Percentiles rank a stretch among this genome's conserved stretches.
phyloP scores from a whole-genome alignment of 1,140 invertebrate species.

The Drosophila sturtevanti region DNA sequence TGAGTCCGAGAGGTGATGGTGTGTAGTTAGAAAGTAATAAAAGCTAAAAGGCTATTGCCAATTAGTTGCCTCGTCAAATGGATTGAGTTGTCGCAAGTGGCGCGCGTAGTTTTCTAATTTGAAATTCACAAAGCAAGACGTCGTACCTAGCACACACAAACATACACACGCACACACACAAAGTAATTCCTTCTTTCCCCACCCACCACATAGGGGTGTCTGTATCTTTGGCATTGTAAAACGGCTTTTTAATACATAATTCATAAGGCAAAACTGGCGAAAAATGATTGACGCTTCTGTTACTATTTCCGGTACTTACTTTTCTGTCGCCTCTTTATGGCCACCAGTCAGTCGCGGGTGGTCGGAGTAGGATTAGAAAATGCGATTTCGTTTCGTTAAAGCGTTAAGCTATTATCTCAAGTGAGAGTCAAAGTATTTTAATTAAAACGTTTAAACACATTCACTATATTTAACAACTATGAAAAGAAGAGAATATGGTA shows the following conservation, averaged over 20 bases:
- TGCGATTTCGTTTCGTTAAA: neutral
- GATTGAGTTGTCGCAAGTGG: conserved; percentile 47
- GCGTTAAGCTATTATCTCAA: neutral
- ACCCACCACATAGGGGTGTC: neutral
- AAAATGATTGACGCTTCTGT: conserved; percentile 34
- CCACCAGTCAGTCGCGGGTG: conserved; percentile 51
- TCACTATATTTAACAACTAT: neutral
- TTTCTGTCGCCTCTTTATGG: conserved; percentile 38
- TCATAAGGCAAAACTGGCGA: conserved; percentile 60
- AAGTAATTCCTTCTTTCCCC: neutral
- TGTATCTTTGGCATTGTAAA: conserved; percentile 48
- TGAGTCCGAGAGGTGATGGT: conserved; percentile 17
- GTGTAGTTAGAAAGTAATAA: conserved; percentile 55
- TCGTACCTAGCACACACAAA: conserved; percentile 2
- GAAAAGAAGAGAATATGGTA: neutral
- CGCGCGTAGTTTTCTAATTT: conserved; percentile 61
- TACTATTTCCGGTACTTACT: conserved; percentile 69
- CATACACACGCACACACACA: neutral
- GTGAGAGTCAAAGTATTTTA: neutral
- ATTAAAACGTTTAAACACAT: neutral
- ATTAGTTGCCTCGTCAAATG: conserved; percentile 54
- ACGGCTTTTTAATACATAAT: conserved; percentile 69
- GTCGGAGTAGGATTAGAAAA: conserved; percentile 5
- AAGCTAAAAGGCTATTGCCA: conserved; percentile 48
- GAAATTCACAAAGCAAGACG: conserved; percentile 63